Percentiles rank a stretch among this genome's conserved stretches.
Evolutionary conservation across 2,797 vertebrate genomes (phyloP).

Genomic region (Coluber constrictor): DNA sequence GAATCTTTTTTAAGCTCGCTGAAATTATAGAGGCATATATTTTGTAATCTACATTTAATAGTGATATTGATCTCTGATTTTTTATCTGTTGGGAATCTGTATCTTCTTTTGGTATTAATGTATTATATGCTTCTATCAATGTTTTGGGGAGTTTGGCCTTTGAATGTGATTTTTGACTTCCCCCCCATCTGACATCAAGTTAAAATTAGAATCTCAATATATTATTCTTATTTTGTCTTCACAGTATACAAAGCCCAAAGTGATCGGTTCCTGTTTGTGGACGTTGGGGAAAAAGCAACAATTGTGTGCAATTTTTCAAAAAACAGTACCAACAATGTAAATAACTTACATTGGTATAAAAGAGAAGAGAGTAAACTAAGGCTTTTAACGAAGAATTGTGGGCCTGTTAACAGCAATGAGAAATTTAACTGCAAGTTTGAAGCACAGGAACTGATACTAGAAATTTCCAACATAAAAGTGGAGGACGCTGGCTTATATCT

Average conservation of each 20-base stretch:
- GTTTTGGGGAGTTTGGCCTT: too few relatives aligned
- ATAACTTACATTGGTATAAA: neutral
- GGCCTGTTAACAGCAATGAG: rapidly evolving
- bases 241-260: neutral
- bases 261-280: neutral
- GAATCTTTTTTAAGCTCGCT: too few relatives aligned
- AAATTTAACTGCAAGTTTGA: neutral
- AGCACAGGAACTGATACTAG: rapidly evolving
- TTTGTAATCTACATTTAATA: too few relatives aligned
- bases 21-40: too few relatives aligned
- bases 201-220: neutral
- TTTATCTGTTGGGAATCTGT: too few relatives aligned
- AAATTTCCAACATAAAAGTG: neutral
- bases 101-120: too few relatives aligned
- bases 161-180: neutral
- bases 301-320: neutral
- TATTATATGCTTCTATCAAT: too few relatives aligned
- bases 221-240: neutral
- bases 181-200: neutral
- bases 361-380: neutral
- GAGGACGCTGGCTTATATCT: conserved; percentile 9
- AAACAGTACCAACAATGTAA: neutral
- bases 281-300: neutral
- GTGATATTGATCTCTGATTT: too few relatives aligned
- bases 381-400: neutral